These are phyloP conservation scores for Parasteatoda lunata DNA, from an alignment of 2,888 invertebrate species.

Conservation along the genomic window DNA sequence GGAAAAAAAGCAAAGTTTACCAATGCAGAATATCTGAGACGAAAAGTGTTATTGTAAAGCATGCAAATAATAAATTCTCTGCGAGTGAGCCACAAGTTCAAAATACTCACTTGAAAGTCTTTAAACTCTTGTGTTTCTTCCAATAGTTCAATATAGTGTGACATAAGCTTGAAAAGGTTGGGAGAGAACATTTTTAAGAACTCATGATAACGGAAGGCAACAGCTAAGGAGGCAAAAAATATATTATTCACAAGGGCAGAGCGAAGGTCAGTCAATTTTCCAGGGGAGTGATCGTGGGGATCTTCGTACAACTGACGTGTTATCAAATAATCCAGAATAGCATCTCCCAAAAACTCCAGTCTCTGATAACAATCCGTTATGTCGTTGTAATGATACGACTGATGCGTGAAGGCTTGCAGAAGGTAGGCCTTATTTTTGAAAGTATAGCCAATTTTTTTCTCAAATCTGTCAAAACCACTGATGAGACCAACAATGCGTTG, in stretches of 20 bases:
- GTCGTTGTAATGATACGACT: conserved; percentile 87
- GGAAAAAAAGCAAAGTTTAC: too few relatives aligned
- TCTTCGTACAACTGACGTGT: conserved; percentile 87
- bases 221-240: conserved; percentile 92
- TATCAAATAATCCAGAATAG: conserved; percentile 91
- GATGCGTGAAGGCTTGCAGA: conserved; percentile 93
- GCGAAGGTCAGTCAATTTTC: conserved; percentile 91
- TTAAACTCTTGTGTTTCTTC: conserved; percentile 31
- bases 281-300: conserved; percentile 82
- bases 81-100: background rate
- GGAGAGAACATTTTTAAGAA: conserved; percentile 79
- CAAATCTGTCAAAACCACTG: conserved; percentile 75
- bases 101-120: conserved; percentile 46
- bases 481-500: conserved; percentile 16
- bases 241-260: conserved; percentile 97
- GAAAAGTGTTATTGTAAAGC: too few relatives aligned
- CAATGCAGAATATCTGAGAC: too few relatives aligned
- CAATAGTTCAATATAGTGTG: conserved; percentile 78
- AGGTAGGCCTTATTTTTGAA: conserved; percentile 88
- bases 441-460: conserved; percentile 81
- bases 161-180: conserved; percentile 77
- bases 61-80: background rate
- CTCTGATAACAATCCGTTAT: conserved; percentile 79
- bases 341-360: conserved; percentile 94
- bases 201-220: conserved; percentile 89